Evolutionary conservation across 2,113 vertebrate genomes (phyloP), one percentile per base, ranked within the genome.

Genomic region (Turnix velox): DNA sequence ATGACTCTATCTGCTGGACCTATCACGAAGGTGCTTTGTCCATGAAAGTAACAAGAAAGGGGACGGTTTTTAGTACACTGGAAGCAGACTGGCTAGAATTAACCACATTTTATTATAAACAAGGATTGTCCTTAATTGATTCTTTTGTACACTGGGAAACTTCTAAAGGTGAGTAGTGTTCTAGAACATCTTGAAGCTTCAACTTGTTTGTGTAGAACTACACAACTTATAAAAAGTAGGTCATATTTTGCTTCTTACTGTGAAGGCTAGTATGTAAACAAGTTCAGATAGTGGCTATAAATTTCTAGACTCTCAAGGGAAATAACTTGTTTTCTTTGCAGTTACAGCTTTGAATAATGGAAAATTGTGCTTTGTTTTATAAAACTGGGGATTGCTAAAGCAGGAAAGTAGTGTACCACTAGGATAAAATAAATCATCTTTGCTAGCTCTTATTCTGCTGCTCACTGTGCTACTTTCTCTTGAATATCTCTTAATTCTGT

Each of bases 51-150:
- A 98, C 98, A 49, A 97, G 99, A 83, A 99, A 99, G 93, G 99
- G 99, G 25, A 96, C 99, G 6, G 97, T 98, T 77, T 97, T 99
- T 88, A 99, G 98, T 40, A 97, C 98, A 3, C 96, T 99, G 88
- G 99, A 99, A 75, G 99, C 99, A 16, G 99, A 99, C 87, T 99
- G 99, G 99, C 97, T 99, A 68, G 99, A 99, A 93, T 96, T 99
- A 96, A 99, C 99, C 3, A 98, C 99, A 0, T 98, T 98, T 90
- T 99, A 99, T 96, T 99, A 99, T 72, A 98, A 99, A 77, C 99
- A 98, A 96, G 99, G 99, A 93, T 98, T 99, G 96, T 98, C 99
- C 18, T 96, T 99, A 95, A 97, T 99, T 46, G 99, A 99, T 97
- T 99, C 99, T 68, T 99, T 99, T 76, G 98, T 99, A 31, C 98